Evolutionary conservation across 2,113 vertebrate species (phyloP), one percentile per base, ranked within the genome.

Genomic region (Lethenteron camtschaticum): DNA sequence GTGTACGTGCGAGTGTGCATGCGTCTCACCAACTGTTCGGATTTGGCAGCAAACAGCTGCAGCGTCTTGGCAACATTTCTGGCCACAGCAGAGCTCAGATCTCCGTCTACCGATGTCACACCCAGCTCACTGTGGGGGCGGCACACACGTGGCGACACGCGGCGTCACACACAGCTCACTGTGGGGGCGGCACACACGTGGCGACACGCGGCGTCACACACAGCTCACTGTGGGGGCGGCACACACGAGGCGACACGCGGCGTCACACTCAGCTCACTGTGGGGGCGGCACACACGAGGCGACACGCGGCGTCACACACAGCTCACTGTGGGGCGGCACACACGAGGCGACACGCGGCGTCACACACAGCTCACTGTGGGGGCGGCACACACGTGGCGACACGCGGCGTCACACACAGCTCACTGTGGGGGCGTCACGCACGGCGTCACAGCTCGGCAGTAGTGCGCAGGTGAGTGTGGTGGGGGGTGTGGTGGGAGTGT

Each of bases 21-120:
- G 41, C 41, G 41, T 83, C 87, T 79, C 81, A 99, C 94, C 81
- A 99, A 84, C 73, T 97, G 92, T 72, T 99, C 94, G 7, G 88
- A 92, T 78, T 99, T 99, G 58, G 96, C 90, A 70, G 86, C 84
- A 7, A 87, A 96, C 70, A 96, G 83, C 60, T 96, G 87, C 74
- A 99, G 80, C 9, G 92, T 97, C 82, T 95, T 97, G 59, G 86
- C 84, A 24, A 90, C 86, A 0, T 96, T 99, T 82, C 85, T 97
- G 70, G 89, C 85, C 60, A 99, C 89, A 56, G 94, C 87, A 72
- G 84, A 77, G 57, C 83, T 85, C 18, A 99, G 83, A 72, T 84
- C 79, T 70, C 82, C 78, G 78, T 99, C 94, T 70, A 97, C 87
- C 41, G 85, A 80, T n/a, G 92, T 87, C 68, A 99, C 86, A 11